Evolutionary conservation across 1,140 invertebrate genomes (phyloP).

Genomic region (Brachionus calyciflorus): DNA sequence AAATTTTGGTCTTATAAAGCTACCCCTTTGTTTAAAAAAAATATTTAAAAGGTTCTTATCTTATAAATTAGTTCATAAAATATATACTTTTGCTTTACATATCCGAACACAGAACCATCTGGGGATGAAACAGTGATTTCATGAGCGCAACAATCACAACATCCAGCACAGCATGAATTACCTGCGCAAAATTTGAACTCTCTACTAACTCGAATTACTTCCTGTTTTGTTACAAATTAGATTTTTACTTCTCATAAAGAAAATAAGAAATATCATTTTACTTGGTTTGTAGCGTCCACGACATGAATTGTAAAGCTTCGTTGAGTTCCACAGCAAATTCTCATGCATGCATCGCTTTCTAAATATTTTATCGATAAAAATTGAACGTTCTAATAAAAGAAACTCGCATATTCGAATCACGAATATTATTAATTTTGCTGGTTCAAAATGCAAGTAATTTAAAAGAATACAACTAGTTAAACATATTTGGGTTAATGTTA

Average conservation of each 20-base stretch:
- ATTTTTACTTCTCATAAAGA: not conserved
- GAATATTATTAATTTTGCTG: no score
- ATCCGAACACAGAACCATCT: constrained; percentile 40
- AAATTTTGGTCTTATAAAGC: constrained; percentile 16
- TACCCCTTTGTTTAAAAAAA: not conserved
- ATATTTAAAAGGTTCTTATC: not conserved
- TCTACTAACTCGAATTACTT: constrained; percentile 52
- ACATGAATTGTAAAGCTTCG: constrained; percentile 82
- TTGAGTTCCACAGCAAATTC: constrained; percentile 73
- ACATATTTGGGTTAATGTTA: no score
- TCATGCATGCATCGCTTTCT: constrained; percentile 73
- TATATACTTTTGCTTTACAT: constrained; percentile 48
- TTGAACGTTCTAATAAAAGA: not conserved
- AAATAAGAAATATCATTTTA: not conserved
- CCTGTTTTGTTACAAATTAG: constrained; percentile 48
- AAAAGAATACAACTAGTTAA: no score
- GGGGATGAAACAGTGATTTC: constrained; percentile 46
- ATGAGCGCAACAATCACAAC: constrained; percentile 45
- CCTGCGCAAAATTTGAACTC: constrained; percentile 54
- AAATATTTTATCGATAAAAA: constrained; percentile 32
- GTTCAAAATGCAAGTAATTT: no score
- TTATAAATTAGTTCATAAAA: no score
- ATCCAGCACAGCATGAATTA: not conserved
- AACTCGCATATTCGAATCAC: no score
- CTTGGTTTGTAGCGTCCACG: constrained; percentile 71